Percentiles rank a stretch among this genome's conserved stretches.
These are phyloP conservation scores for Cydia splendana DNA, from an alignment of 1,140 invertebrate species.

Conservation along the genomic window DNA sequence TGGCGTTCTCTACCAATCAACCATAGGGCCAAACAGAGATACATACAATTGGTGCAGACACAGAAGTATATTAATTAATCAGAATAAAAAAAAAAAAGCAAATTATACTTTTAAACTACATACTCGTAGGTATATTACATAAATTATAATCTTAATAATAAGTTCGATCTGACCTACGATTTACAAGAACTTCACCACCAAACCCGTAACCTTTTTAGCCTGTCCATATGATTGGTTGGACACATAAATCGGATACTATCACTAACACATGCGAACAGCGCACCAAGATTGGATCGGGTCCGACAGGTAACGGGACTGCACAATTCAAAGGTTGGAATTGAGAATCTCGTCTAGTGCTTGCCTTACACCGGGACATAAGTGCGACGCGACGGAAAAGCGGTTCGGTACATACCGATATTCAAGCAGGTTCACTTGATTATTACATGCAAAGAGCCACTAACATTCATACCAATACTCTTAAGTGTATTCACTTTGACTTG, in stretches of 20 bases:
- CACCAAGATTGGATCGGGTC: conserved; percentile 25
- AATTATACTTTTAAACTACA: too few relatives aligned
- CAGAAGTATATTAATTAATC: too few relatives aligned
- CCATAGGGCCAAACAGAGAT: too few relatives aligned
- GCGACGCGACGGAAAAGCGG: conserved; percentile 11
- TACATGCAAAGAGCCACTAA: background rate
- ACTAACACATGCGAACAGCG: conserved; percentile 23
- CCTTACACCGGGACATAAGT: conserved; percentile 21
- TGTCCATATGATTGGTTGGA: conserved; percentile 27
- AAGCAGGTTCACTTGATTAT: conserved; percentile 14
- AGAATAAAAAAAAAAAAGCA: too few relatives aligned
- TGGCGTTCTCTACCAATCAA: too few relatives aligned
- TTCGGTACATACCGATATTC: background rate
- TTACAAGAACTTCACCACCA: background rate
- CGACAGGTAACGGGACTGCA: conserved; percentile 26
- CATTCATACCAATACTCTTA: background rate
- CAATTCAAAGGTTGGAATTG: conserved; percentile 33
- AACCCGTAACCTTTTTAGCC: conserved; percentile 2
- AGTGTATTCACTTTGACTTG: background rate
- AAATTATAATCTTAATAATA: background rate
- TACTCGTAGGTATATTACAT: too few relatives aligned
- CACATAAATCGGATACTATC: conserved; percentile 25
- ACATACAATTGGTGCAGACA: too few relatives aligned
- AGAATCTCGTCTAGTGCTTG: conserved; percentile 32
- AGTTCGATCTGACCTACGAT: background rate